Base-by-base conservation (phyloP, 2,797 vertebrate species). In the Arremon brunneinucha region DNA sequence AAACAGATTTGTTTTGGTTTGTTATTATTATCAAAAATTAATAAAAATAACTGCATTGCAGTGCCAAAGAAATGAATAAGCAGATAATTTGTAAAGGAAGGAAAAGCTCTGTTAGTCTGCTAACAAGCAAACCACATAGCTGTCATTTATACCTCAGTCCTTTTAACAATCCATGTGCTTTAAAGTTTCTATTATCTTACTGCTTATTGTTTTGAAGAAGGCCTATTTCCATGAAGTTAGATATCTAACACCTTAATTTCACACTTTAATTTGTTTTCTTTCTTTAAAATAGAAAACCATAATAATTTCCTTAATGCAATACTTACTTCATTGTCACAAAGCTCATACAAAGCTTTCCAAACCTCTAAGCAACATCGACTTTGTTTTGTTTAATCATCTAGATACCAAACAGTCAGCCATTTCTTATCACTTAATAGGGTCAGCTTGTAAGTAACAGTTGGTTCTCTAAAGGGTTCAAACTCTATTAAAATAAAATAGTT, bases 401-500 rank as follows among this genome's bases (percentile, higher is more conserved):
- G 55, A 82, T 57, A 89, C 27, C 26, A 93, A 92, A 80, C 56
- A 68, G 19, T 70, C 28, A 94, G 62, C 19, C 64, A 83, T 83
- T 83, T 62, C 72, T 79, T 87, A 47, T 67, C 74, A 89, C 32
- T 87, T 89, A 94, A 83, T 87, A 93, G 46, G 12, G 37, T 44
- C n/a, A 52, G 60, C 21, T 67, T 93, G 49, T 63, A 95, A 89
- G 74, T 71, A 91, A 87, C 56, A 78, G 27, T 50, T 93, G 35
- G n/a, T 37, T 87, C 75, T 85, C 47, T 59, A 86, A 83, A 94
- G 49, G 43, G 71, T 88, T 76, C 59, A 69, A 78, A 88, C 62
- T 87, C 72, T 75, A 84, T 53, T 89, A 95, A 95, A 95, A 93
- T 89, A 95, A 95, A 95, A 93, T 83, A 77, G 59, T 83, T 92